Conservation (phyloP, 2,888 invertebrate genomes). For the Monopis laevigella region DNA sequence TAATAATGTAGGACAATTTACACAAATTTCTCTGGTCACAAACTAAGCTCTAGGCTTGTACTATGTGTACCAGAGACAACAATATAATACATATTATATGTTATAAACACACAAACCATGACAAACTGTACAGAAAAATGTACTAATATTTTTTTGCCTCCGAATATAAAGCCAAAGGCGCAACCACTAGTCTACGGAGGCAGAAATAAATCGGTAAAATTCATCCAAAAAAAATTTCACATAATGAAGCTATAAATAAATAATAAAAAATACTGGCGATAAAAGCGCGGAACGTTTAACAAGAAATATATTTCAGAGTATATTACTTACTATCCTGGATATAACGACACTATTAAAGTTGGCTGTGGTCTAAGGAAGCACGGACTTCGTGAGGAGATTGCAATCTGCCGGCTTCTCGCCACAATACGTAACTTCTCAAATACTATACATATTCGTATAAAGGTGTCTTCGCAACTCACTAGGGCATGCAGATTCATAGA, state of each 20-base stretch:
- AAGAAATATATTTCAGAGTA: slow-evolving; percentile 11
- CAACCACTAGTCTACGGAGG: too few species aligned
- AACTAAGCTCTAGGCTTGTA: too few species aligned
- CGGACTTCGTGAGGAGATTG: slow-evolving; percentile 12
- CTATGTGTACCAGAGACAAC: too few species aligned
- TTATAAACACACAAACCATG: too few species aligned
- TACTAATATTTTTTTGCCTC: too few species aligned
- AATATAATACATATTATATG: too few species aligned
- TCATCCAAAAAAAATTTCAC: neutral
- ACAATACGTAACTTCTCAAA: slow-evolving; percentile 8
- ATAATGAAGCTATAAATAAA: slow-evolving; percentile 8
- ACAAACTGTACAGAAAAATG: too few species aligned
- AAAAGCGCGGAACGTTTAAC: slow-evolving; percentile 11
- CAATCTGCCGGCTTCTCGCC: slow-evolving; percentile 11
- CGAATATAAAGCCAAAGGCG: too few species aligned
- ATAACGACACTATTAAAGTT: slow-evolving; percentile 12
- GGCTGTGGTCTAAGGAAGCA: slow-evolving; percentile 8
- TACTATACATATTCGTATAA: neutral
- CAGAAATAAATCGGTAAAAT: neutral
- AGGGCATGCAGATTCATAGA: neutral
- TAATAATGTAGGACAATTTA: too few species aligned
- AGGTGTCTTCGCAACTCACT: neutral
- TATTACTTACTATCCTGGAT: neutral
- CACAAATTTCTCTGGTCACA: too few species aligned
- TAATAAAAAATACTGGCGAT: neutral